Base-by-base conservation (phyloP, 2,113 vertebrate species). In the Otocyon megalotis region DNA sequence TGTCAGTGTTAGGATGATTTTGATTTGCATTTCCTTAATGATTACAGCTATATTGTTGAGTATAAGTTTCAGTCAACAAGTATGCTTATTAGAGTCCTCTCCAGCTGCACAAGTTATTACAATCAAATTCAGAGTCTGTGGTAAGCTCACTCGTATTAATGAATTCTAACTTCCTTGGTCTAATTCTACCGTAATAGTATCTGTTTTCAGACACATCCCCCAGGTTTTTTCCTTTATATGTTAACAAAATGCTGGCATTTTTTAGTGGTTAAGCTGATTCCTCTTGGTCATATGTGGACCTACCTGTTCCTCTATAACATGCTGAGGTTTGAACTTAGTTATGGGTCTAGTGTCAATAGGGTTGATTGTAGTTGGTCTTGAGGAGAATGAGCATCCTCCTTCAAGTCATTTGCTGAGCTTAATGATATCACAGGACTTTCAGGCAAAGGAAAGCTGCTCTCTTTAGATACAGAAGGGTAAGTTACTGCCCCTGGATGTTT, bases 341-440 rank as follows among this genome's bases (percentile, higher is more conserved):
- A 54, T 22, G 15, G 19, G 13, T 80, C 43, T 81, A 30, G 28
- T 90, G 50, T 71, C 53, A 48, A 3, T 0, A 65, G 35, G 48
- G 20, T 72, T 81, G 48, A 17, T 72, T 93, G 62, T 94, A 65
- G 20, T 94, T 94, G 63, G 56, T 90, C 81, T 93, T 56, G 12
- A 90, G 53, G 79, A 96, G 72, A 86, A 32, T 56, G 48, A 72
- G 50, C 28, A 35, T 80, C 20, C 3, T 95, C 17, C 20, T n/a
- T 4, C 48, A 80, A 48, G 28, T 53, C 16, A 79, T 90, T 69
- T 86, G n/a, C n/a, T 54, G 20, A 32, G 56, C 8, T 7, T 93
- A 54, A 83, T 20, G 3, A 91, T 62, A 53, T 72, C 43, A 86
- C 24, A 72, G 54, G 37, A 56, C 79, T 86, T 90, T 80, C 32